Evolutionary conservation across 2,797 vertebrate species (phyloP), one percentile per base, ranked within the genome.

Genomic region (Ctenochaetus hawaiiensis): DNA sequence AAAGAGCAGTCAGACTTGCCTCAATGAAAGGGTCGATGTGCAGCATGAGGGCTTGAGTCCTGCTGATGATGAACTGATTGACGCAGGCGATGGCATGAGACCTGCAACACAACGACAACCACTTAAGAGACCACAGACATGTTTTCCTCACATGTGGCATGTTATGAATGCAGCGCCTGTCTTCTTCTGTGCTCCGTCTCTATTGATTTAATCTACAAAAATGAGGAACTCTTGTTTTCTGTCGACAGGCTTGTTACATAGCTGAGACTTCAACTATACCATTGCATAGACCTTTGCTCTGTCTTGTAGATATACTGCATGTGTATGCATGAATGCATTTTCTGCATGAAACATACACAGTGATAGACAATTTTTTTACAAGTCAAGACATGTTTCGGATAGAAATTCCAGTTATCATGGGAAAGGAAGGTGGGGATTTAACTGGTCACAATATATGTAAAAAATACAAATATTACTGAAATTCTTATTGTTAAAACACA

Each of bases 41-140:
- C 81, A 99, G 89, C 98, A 99, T 99, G 14, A 99, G 96, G 67
- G 98, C 98, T 92, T 99, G 98, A 85, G 98, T 99, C 92, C 98
- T 96, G 92, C 97, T 97, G 94, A 99, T 98, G 93, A 99, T 99
- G 85, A 99, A 99, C 77, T 99, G 98, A 94, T 99, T 99, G 77
- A 99, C 98, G 1, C 98, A 99, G 49, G 97, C 98, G 53, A 99
- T 97, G 89, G 98, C 98, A 85, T 99, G 98, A 91, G 98, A 99
- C 91, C 98, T 99, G 92, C 37, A 84, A 89, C 64, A 89, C 80
- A 92, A 81, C 1, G 78, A 59, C 9, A 73, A 68, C 12, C 72
- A 67, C 72, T 70, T 77, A 23, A 56, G 18, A 74, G 57, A 43
- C 68, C 53, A 53, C 41, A n/a, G 11, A 37, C 66, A 18, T 6